Evolutionary conservation across 2,113 vertebrate species (phyloP).

Genomic region (Psittacara wagleri): DNA sequence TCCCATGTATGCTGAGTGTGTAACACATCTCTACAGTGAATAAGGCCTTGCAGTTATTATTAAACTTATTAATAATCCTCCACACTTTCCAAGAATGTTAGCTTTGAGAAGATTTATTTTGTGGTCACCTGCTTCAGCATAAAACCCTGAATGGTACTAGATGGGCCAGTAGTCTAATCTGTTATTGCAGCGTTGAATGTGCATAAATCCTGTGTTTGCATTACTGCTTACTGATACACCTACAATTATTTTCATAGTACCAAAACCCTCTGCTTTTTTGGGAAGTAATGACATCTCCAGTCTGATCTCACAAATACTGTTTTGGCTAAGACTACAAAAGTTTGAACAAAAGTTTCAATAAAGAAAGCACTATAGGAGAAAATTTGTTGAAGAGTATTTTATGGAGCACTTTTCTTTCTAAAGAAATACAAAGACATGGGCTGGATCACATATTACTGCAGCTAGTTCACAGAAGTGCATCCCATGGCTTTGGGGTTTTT

Average conservation of each 20-base stretch:
- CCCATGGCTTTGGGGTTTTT: neutral
- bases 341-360: neutral
- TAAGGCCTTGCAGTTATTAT: neutral
- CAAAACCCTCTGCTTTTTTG: neutral
- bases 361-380: neutral
- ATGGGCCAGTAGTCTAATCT: neutral
- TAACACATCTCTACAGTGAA: neutral
- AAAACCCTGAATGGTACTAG: neutral
- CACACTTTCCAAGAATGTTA: neutral
- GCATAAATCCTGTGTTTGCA: neutral
- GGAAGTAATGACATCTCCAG: neutral
- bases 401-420: neutral
- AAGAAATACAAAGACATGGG: neutral
- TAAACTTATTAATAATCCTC: neutral
- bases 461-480: neutral
- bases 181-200: neutral
- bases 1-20: accelerated
- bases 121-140: neutral
- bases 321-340: neutral
- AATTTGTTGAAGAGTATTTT: neutral
- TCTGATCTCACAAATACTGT: neutral
- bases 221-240: neutral
- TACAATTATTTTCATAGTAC: neutral
- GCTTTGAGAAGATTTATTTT: neutral
- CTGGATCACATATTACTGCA: neutral